These are phyloP conservation scores for Ascaphus truei DNA, from an alignment of 2,113 vertebrate species.

Conservation along the genomic window DNA sequence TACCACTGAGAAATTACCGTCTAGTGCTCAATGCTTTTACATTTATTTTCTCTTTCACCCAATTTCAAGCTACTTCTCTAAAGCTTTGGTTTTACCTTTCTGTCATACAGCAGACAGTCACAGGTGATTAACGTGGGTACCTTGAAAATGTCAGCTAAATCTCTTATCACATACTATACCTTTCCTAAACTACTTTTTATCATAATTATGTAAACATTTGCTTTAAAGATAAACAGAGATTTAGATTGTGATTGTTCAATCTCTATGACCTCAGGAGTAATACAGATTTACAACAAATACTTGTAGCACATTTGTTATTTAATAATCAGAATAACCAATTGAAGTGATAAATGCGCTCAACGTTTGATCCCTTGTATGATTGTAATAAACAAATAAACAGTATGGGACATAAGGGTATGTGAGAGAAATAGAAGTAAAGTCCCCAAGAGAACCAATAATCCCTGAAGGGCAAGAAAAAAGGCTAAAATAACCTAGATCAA, in stretches of 20 bases:
- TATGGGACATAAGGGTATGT: no score
- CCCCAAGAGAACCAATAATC: no score
- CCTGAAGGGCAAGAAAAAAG: no score
- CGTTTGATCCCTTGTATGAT: no score
- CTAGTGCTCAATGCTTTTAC: no score
- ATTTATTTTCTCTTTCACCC: neutral
- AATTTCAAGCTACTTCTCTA: neutral
- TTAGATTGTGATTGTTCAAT: neutral
- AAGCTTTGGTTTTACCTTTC: neutral
- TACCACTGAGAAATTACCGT: no score
- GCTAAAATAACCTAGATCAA: no score
- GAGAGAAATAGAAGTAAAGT: no score
- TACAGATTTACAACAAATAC: neutral
- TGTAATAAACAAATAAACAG: no score
- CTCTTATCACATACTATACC: neutral
- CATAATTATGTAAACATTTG: neutral
- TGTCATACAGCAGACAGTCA: neutral
- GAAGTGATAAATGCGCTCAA: no score
- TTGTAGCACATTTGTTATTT: neutral
- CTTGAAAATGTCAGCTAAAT: neutral
- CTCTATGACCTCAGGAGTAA: neutral
- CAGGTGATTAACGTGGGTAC: neutral
- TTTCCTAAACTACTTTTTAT: neutral
- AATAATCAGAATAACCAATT: neutral
- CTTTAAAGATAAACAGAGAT: neutral